Conservation (phyloP, 2,888 invertebrate species). For the Agriopis marginaria region DNA sequence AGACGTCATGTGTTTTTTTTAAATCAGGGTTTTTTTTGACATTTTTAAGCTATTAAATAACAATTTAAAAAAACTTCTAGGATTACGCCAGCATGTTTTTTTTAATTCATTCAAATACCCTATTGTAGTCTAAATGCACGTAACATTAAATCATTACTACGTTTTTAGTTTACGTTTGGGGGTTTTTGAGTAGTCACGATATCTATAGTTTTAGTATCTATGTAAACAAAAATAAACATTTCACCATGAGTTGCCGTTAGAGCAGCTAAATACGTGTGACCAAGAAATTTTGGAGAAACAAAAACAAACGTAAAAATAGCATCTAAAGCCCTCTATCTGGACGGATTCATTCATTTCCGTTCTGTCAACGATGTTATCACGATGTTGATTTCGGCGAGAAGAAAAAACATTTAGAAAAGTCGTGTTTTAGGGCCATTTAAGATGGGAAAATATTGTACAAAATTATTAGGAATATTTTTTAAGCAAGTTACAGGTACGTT, state of each 20-base stretch:
- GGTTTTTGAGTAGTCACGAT: too few species aligned
- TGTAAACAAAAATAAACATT: neutral
- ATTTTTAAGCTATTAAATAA: too few species aligned
- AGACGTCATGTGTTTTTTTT: too few species aligned
- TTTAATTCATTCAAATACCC: too few species aligned
- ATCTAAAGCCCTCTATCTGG: slow-evolving; percentile 45
- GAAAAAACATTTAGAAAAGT: slow-evolving; percentile 47
- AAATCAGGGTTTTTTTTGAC: too few species aligned
- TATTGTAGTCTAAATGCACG: too few species aligned
- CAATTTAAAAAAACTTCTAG: too few species aligned
- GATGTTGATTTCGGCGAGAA: slow-evolving; percentile 38
- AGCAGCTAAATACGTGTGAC: neutral
- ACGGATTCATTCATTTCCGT: slow-evolving; percentile 59
- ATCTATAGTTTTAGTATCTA: too few species aligned
- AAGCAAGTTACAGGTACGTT: too few species aligned
- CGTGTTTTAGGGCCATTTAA: slow-evolving; percentile 30
- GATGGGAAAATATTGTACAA: neutral
- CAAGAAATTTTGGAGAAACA: slow-evolving; percentile 14
- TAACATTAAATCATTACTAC: too few species aligned
- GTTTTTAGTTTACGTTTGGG: too few species aligned
- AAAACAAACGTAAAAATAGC: slow-evolving; percentile 30
- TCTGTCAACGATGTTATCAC: slow-evolving; percentile 47
- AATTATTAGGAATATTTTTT: neutral
- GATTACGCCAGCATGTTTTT: too few species aligned
- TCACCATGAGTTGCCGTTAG: neutral